Base-by-base conservation (phyloP, 2,797 vertebrate genomes). In the Sebastes dallii region DNA sequence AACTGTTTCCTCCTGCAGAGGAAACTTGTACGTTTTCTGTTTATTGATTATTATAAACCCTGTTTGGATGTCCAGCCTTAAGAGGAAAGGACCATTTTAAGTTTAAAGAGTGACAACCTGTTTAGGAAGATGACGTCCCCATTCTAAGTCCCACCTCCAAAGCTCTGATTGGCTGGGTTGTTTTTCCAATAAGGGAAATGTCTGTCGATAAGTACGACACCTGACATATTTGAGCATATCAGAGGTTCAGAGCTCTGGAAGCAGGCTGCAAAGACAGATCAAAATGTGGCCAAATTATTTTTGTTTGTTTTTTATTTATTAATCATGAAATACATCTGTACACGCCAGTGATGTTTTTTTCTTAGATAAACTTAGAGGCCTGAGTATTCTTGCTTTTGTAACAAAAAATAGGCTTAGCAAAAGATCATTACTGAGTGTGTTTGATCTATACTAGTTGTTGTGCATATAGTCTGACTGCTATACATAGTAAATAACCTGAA, bases 261-360 rank as follows among this genome's bases (percentile, higher is more conserved):
- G 0, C 42, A 46, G 42, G 42, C 42, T 46, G 3, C 42, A 46
- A 16, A 46, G 0, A 1, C 39, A 0, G 6, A 46, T 46, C 42
- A 46, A 46, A 46, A 46, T 46, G 14, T 46, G 27, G 66, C 27
- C 18, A 54, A 3, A 34, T 27, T 1, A 54, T 27, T 27, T 27
- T 39, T 39, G 14, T 42, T 42, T 42, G 1, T 46, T 46, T 46
- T 46, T 60, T 34, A 62, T 52, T 62, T 32, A 32, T 72, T 6
- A 62, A 52, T 52, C n/a, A 52, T 52, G n/a, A 52, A 62, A 24
- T 12, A 9, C 9, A 9, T 18, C 14, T 24, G 4, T 52, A 39
- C 18, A 30, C 8, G 14, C 5, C 13, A 55, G n/a, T 32, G 66
- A 29, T 29, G 10, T 50, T 55, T 55, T 54, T 24, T 13, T 13